Conservation (phyloP, 2,113 vertebrate species). For the Pelecanus crispus region DNA sequence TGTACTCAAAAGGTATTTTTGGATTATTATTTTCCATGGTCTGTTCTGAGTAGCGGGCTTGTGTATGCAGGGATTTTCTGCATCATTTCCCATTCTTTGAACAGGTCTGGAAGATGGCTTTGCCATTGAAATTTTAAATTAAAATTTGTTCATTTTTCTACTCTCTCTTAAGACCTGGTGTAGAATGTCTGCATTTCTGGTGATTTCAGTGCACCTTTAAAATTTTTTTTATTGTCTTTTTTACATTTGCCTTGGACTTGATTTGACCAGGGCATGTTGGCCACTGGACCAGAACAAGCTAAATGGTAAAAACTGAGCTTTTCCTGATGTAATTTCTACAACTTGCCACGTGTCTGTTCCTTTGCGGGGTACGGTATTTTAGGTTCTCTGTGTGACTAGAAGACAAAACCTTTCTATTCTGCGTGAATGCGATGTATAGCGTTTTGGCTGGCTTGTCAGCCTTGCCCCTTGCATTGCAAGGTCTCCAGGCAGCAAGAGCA, state of each 20-base stretch:
- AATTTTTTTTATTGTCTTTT: not conserved
- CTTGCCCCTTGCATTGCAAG: not conserved
- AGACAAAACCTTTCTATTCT: not conserved
- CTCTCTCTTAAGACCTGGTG: not conserved
- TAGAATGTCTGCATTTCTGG: not conserved
- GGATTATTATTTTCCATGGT: not conserved
- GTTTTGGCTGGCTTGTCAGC: not conserved
- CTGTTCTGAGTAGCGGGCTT: not conserved
- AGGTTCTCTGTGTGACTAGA: not conserved
- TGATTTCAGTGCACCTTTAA: not conserved
- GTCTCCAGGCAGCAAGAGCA: not conserved
- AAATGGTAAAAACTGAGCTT: not conserved
- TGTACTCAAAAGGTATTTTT: no score
- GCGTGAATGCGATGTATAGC: rapidly evolving
- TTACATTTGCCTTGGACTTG: not conserved
- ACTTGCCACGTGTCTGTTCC: rapidly evolving
- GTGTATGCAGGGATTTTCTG: not conserved
- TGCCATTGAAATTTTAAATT: not conserved
- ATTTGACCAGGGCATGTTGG: not conserved
- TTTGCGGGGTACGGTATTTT: rapidly evolving
- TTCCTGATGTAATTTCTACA: not conserved
- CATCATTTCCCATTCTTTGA: not conserved
- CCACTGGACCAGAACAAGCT: not conserved
- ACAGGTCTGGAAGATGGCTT: not conserved
- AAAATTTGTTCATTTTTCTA: not conserved